Percentiles rank a stretch among this genome's conserved stretches.
Evolutionary conservation across 2,888 invertebrate genomes (phyloP).

Genomic region (Smittia aterrima): DNA sequence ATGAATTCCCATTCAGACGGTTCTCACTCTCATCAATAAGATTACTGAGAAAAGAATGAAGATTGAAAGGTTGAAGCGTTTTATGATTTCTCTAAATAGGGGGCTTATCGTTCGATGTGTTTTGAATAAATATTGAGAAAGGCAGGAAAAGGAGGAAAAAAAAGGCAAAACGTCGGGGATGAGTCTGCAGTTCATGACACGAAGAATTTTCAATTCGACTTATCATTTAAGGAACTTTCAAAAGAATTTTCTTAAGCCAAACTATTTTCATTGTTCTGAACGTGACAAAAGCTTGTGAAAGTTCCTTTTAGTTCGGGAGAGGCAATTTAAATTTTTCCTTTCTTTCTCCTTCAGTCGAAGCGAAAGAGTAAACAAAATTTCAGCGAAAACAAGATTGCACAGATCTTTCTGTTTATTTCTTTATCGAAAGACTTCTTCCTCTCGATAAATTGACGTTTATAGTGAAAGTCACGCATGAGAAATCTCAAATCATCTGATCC

Average conservation of each 20-base stretch:
- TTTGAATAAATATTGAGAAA: slow-evolving; percentile 38
- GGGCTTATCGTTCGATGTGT: slow-evolving; percentile 37
- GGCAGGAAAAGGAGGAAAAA: background rate
- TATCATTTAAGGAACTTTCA: too few species aligned
- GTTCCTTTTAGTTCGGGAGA: background rate
- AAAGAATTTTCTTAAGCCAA: too few species aligned
- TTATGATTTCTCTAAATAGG: slow-evolving; percentile 40
- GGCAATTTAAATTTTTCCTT: background rate
- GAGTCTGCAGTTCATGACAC: background rate
- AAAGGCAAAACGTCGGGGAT: background rate
- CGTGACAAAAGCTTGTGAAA: slow-evolving; percentile 1
- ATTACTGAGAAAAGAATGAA: slow-evolving; percentile 12
- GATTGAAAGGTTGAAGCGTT: slow-evolving; percentile 41
- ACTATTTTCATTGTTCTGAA: too few species aligned
- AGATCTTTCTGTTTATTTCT: background rate
- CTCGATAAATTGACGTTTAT: slow-evolving; percentile 15
- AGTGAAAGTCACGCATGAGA: slow-evolving; percentile 22
- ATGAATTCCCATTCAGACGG: background rate
- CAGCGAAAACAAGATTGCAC: slow-evolving; percentile 9
- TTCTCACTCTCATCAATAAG: background rate
- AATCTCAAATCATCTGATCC: background rate
- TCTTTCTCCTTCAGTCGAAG: background rate
- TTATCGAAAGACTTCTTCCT: background rate
- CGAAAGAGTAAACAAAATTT: slow-evolving; percentile 27
- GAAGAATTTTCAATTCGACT: background rate